phyloP scores from a whole-genome alignment of 23 tunicate genomes.

The Trididemnum miniatum region DNA sequence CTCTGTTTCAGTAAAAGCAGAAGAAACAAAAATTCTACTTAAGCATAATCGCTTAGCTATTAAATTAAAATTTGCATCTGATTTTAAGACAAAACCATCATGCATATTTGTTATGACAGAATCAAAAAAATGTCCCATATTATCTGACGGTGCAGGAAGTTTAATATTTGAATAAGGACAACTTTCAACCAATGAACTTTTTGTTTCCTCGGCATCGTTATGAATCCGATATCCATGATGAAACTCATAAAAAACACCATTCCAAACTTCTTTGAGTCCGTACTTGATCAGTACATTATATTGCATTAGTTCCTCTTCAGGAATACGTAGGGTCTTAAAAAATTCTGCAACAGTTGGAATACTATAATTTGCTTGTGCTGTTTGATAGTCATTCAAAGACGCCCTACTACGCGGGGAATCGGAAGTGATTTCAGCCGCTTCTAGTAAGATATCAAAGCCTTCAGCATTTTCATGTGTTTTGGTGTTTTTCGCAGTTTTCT shows the following conservation, averaged over 20 bases:
- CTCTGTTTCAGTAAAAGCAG: conserved; percentile 17
- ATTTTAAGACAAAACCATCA: conserved; percentile 27
- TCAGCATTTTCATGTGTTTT: conserved; percentile 3
- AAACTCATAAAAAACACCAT: neutral
- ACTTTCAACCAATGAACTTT: neutral
- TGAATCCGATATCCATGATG: conserved; percentile 36
- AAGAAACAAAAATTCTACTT: conserved; percentile 38
- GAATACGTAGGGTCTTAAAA: neutral
- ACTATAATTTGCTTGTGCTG: neutral
- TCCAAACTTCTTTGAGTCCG: conserved; percentile 21
- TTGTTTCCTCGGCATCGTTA: neutral
- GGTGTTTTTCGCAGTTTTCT: neutral
- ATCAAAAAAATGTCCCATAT: conserved; percentile 9
- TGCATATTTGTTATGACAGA: conserved; percentile 30
- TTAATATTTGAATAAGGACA: neutral
- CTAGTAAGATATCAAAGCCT: conserved; percentile 55
- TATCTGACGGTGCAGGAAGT: conserved; percentile 11
- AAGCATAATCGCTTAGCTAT: conserved; percentile 43
- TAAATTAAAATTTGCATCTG: conserved; percentile 25
- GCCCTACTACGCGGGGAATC: neutral
- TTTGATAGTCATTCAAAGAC: neutral
- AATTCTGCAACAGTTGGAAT: neutral
- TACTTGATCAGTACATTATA: conserved; percentile 33
- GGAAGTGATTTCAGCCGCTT: conserved; percentile 56
- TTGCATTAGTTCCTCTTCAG: neutral